A percentile compares a stretch with the other conserved stretches of the same genome.
phyloP scores from a whole-genome alignment of 1,140 invertebrate genomes.

The Meloidogyne floridensis region DNA sequence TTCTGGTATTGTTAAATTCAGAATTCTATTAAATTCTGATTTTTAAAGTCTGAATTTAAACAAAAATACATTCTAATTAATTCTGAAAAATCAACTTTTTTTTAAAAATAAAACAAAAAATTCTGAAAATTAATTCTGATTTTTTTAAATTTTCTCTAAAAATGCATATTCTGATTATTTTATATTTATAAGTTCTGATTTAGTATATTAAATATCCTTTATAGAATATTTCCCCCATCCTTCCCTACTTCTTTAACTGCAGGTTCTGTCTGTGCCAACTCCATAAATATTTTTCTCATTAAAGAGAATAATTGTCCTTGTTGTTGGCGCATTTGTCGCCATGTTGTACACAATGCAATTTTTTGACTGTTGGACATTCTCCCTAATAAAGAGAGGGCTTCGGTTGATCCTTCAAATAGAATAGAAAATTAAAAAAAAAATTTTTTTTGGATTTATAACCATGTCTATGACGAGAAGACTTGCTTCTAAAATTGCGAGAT shows the following conservation, averaged over 20 bases:
- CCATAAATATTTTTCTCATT: constrained; percentile 60
- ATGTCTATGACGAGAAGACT: constrained; percentile 31
- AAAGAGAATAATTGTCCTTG: constrained; percentile 26
- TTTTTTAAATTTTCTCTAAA: no score
- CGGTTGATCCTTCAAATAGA: constrained; percentile 22
- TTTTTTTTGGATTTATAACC: constrained; percentile 8
- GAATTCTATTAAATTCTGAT: no score
- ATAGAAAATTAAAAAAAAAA: neutral
- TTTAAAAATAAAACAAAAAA: no score
- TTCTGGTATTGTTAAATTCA: no score
- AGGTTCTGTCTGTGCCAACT: constrained; percentile 60
- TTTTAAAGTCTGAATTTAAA: no score
- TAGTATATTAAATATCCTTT: no score
- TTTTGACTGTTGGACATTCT: constrained; percentile 46
- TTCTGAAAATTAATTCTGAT: no score
- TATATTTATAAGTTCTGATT: no score
- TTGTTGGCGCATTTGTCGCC: constrained; percentile 48
- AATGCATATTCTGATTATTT: no score
- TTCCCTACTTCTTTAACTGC: constrained; percentile 59
- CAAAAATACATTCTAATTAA: no score
- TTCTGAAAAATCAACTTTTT: no score
- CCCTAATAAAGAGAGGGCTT: constrained; percentile 34
- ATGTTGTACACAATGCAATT: constrained; percentile 37
- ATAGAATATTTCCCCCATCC: no score
- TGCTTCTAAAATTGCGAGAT: constrained; percentile 26